These are phyloP conservation scores for Orius laevigatus DNA, from an alignment of 1,140 invertebrate species.

Conservation along the genomic window DNA sequence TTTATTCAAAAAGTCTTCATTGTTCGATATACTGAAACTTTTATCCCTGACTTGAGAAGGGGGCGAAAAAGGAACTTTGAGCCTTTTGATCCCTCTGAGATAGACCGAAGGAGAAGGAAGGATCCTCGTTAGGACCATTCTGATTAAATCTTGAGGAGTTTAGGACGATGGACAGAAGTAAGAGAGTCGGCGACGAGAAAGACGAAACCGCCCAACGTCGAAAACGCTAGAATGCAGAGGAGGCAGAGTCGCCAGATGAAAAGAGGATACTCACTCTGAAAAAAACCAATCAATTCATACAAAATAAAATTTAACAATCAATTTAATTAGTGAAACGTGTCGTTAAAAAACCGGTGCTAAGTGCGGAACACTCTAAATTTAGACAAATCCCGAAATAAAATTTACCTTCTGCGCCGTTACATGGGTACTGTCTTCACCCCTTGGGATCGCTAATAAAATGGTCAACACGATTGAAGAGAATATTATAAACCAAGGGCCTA, in stretches of 20 bases:
- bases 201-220: conserved; percentile 29
- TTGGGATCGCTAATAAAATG: conserved; percentile 33
- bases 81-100: neutral
- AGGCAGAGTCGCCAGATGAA: conserved; percentile 35
- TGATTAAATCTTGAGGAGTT: conserved; percentile 28
- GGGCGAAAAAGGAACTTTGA: neutral
- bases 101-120: conserved; percentile 16
- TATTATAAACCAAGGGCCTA: conserved; percentile 32
- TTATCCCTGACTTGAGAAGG: conserved; percentile 4
- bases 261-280: conserved; percentile 38
- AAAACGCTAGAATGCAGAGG: conserved; percentile 29
- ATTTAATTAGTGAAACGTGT: conserved; percentile 11
- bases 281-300: conserved; percentile 21
- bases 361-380: neutral
- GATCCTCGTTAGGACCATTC: conserved; percentile 8
- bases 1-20: conserved; percentile 41
- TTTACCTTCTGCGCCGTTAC: neutral
- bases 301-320: conserved; percentile 11
- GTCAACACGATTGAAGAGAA: conserved; percentile 32
- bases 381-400: neutral
- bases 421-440: conserved; percentile 14
- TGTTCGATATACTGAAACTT: conserved; percentile 34
- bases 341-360: conserved; percentile 4
- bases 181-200: conserved; percentile 34
- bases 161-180: conserved; percentile 28